Percentiles rank a stretch among this genome's conserved stretches.
Conservation (phyloP, 2,797 vertebrate genomes). For the Argyrosomus regius region DNA sequence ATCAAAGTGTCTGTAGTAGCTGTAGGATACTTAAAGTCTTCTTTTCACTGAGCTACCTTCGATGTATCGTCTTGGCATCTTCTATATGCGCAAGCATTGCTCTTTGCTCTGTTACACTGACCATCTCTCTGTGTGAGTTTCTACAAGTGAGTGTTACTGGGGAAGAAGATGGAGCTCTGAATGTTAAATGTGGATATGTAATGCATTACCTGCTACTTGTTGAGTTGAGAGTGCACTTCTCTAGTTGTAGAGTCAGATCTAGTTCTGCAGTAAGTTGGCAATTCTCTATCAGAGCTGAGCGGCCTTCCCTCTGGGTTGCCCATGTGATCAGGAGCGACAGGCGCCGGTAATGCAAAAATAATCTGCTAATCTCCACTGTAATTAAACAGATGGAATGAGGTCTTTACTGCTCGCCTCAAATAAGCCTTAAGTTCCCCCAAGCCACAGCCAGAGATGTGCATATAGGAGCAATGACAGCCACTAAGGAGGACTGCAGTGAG, state of each 20-base stretch:
- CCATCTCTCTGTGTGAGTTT: background rate
- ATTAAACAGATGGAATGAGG: conserved; percentile 88
- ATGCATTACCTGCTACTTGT: conserved; percentile 21
- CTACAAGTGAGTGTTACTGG: background rate
- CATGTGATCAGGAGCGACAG: conserved; percentile 75
- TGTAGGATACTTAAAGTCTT: no score
- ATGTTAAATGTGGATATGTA: conserved; percentile 5
- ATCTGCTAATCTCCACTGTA: conserved; percentile 86
- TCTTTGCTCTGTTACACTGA: background rate
- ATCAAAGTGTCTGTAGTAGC: no score
- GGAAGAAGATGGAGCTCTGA: background rate
- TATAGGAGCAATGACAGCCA: conserved; percentile 43
- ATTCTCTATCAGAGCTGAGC: conserved; percentile 51
- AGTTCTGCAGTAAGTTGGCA: conserved; percentile 47
- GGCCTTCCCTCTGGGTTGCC: conserved; percentile 60
- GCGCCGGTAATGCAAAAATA: conserved; percentile 85
- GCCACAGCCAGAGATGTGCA: conserved; percentile 57
- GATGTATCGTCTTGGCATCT: background rate
- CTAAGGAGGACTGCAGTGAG: conserved; percentile 30
- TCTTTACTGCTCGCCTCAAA: conserved; percentile 78
- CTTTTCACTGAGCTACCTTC: no score
- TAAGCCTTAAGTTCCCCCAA: conserved; percentile 69
- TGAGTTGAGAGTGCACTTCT: conserved; percentile 15
- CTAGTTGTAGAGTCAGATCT: background rate
- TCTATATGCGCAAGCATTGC: background rate